Base-by-base conservation (phyloP, 37 sponge, comb jelly and placozoan species). In the Diacarnus erythraeanus region DNA sequence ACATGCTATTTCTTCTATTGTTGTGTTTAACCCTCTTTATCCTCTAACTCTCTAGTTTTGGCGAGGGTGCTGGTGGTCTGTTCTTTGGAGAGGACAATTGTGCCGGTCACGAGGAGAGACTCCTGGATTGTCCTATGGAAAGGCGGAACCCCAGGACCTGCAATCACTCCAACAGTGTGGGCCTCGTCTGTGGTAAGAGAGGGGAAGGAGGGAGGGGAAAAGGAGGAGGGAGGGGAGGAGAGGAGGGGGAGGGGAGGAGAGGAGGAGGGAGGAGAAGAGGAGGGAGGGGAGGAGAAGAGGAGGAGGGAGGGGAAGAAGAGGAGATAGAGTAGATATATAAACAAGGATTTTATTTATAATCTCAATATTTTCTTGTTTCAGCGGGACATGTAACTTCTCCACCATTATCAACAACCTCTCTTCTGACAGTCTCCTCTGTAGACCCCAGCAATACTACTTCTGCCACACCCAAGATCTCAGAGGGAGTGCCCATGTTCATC, bases 181-280 rank as follows among this genome's bases (percentile, higher is more conserved):
- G 72, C 35, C 61, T 81, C 29, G 15, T 40, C 21, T 81, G 82
- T 61, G 51, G 82, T 81, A 39, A 81, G 82, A 72, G 64, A 20
- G 69, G 79, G 69, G 26, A 15, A 39, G 56, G 43, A 38, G 64
- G 74, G 22, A 18, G 67, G 75, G 43, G 31, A 15, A 65, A 66
- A 22, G 36, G 65, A 59, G 83, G n/a, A n/a, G n/a, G n/a, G n/a
- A n/a, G n/a, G n/a, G n/a, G n/a, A n/a, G n/a, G n/a, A n/a, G n/a
- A n/a, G n/a, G n/a, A n/a, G n/a, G n/a, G n/a, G n/a, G n/a, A n/a
- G n/a, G n/a, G n/a, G n/a, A n/a, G n/a, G n/a, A n/a, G n/a, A n/a
- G n/a, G n/a, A n/a, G n/a, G n/a, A n/a, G n/a, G n/a, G n/a, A n/a
- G n/a, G n/a, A n/a, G n/a, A n/a, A n/a, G 76, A 69, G 76, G 76